Conservation (phyloP, 2,113 vertebrate genomes). For the Bubo bubo region DNA sequence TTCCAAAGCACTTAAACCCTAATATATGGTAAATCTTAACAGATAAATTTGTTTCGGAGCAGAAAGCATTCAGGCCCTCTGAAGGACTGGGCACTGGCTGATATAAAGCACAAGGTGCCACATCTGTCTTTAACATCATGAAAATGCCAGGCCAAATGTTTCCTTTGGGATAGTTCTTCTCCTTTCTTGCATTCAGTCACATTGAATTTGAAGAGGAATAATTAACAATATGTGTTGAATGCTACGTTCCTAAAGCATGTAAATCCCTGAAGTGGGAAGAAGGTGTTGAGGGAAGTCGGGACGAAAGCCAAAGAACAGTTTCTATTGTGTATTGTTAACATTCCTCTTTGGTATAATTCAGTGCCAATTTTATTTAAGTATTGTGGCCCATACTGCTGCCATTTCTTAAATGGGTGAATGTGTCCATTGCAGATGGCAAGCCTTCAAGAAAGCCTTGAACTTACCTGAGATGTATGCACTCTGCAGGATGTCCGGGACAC, state of each 20-base stretch:
- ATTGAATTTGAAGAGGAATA: not conserved
- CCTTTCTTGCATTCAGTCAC: not conserved
- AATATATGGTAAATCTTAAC: not conserved
- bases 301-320: not conserved
- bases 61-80: not conserved
- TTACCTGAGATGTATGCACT: fast-evolving
- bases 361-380: not conserved
- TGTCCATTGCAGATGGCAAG: not conserved
- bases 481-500: too few species aligned
- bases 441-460: not conserved
- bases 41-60: not conserved
- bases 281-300: not conserved
- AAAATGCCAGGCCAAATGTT: not conserved
- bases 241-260: not conserved
- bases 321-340: not conserved
- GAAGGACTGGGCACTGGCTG: not conserved
- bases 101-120: not conserved
- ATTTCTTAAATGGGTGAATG: not conserved
- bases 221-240: not conserved
- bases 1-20: not conserved
- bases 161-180: not conserved
- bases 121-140: not conserved
- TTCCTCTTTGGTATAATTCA: not conserved
- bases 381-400: not conserved
- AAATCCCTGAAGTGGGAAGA: not conserved